A percentile compares a stretch with the other conserved stretches of the same genome.
phyloP scores from a whole-genome alignment of 2,888 invertebrate species.

The Apoda limacodes region DNA sequence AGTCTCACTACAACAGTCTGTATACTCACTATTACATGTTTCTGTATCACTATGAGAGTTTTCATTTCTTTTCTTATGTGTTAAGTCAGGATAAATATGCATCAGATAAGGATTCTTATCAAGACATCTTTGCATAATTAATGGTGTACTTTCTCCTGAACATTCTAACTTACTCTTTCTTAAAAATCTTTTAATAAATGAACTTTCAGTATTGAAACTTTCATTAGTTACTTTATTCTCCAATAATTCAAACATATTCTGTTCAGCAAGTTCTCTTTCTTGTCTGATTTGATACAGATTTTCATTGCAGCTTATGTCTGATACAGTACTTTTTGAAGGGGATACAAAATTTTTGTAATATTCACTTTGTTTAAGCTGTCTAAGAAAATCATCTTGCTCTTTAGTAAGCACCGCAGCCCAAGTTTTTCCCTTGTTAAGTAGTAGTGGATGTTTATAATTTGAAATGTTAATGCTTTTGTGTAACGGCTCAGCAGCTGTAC shows the following conservation, averaged over 20 bases:
- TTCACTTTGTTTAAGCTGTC: constrained; percentile 52
- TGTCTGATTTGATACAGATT: constrained; percentile 31
- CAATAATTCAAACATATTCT: constrained; percentile 81
- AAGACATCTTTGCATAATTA: constrained; percentile 50
- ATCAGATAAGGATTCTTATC: constrained; percentile 43
- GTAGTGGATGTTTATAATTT: constrained; percentile 52
- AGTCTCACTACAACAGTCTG: constrained; percentile 43
- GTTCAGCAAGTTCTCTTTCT: constrained; percentile 70
- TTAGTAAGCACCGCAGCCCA: constrained; percentile 57
- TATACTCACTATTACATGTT: constrained; percentile 39
- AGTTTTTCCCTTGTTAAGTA: constrained; percentile 47
- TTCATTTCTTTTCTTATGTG: constrained; percentile 24
- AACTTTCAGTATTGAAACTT: constrained; percentile 78
- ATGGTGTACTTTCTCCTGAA: constrained; percentile 55
- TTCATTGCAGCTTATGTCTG: constrained; percentile 48
- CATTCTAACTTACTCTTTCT: constrained; percentile 40
- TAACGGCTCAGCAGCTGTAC: constrained; percentile 15
- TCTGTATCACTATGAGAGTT: constrained; percentile 36
- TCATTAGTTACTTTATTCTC: constrained; percentile 80
- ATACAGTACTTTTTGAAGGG: constrained; percentile 46
- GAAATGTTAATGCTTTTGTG: constrained; percentile 24
- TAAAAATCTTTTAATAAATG: constrained; percentile 69
- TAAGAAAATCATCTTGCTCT: constrained; percentile 57
- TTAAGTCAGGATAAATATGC: constrained; percentile 39
- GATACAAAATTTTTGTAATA: constrained; percentile 58